phyloP scores from a whole-genome alignment of 2,113 vertebrate genomes.

The Planiliza haematocheilus region DNA sequence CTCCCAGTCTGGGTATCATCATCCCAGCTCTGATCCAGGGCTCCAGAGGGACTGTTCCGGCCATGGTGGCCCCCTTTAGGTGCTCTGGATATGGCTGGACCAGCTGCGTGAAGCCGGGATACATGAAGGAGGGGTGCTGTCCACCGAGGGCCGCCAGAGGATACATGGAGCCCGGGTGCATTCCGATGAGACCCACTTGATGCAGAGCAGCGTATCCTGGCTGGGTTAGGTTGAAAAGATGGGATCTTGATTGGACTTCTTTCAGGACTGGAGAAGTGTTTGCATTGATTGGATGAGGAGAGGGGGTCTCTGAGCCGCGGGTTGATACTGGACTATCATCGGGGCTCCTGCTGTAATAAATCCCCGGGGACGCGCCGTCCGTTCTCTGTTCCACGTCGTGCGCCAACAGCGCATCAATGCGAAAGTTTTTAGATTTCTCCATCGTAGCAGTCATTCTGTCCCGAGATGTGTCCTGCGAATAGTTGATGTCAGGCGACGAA shows the following conservation, averaged over 20 bases:
- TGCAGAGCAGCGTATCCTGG: constrained; percentile 73
- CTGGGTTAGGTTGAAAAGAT: constrained; percentile 73
- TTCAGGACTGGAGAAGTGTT: constrained; percentile 44
- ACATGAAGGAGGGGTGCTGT: constrained; percentile 78
- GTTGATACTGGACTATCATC: constrained; percentile 61
- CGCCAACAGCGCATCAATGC: constrained; percentile 86
- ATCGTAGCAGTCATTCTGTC: constrained; percentile 59
- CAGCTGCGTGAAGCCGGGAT: constrained; percentile 79
- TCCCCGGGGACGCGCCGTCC: constrained; percentile 53
- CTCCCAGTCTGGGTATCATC: constrained; percentile 81
- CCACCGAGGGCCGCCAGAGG: constrained; percentile 79
- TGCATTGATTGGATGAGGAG: constrained; percentile 59
- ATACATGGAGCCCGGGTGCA: constrained; percentile 80
- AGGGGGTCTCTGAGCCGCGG: constrained; percentile 72
- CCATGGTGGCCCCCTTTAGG: constrained; percentile 78
- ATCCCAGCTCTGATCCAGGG: constrained; percentile 86
- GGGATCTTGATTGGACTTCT: constrained; percentile 71
- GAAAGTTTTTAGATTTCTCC: constrained; percentile 88
- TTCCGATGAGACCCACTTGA: constrained; percentile 70
- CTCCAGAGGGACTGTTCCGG: constrained; percentile 79
- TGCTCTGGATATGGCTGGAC: constrained; percentile 83
- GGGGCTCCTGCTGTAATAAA: constrained; percentile 53
- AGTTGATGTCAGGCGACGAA: too few species aligned
- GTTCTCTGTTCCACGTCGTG: constrained; percentile 70
- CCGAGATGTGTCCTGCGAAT: neutral